Evolutionary conservation across 23 tunicate species (phyloP).

Genomic region (Ciona savignyi): DNA sequence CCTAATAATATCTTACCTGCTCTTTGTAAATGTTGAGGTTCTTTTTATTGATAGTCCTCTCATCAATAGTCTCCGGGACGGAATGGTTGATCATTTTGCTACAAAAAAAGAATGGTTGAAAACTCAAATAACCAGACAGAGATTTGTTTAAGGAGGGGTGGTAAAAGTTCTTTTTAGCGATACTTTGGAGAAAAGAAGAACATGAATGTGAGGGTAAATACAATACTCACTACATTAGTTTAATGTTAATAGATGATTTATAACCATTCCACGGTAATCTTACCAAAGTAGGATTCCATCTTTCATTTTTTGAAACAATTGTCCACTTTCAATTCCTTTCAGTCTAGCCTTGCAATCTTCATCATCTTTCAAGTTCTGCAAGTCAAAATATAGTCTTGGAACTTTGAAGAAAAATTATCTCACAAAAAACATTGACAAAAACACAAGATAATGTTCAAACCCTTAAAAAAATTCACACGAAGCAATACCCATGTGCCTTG

Average conservation of each 20-base stretch:
- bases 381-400: no score
- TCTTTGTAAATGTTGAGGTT: conserved; percentile 64
- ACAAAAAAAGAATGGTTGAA: conserved; percentile 3
- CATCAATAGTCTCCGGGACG: conserved; percentile 94
- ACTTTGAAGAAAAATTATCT: no score
- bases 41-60: conserved; percentile 94
- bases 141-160: background rate
- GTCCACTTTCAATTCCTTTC: conserved; percentile 22
- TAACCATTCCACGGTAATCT: background rate
- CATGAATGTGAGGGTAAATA: no score
- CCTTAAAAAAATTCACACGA: no score
- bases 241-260: no score
- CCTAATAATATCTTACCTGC: no score
- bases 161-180: no score
- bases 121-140: background rate
- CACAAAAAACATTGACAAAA: no score
- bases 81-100: conserved; percentile 97
- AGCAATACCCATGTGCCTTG: no score
- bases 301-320: conserved; percentile 26
- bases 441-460: no score
- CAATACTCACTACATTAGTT: no score
- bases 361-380: conserved; percentile 75
- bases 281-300: conserved; percentile 89
- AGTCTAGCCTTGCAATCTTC: conserved; percentile 50
- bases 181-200: no score